These are phyloP conservation scores for Amphibalanus amphitrite DNA, from an alignment of 1,140 invertebrate species.

Conservation along the genomic window DNA sequence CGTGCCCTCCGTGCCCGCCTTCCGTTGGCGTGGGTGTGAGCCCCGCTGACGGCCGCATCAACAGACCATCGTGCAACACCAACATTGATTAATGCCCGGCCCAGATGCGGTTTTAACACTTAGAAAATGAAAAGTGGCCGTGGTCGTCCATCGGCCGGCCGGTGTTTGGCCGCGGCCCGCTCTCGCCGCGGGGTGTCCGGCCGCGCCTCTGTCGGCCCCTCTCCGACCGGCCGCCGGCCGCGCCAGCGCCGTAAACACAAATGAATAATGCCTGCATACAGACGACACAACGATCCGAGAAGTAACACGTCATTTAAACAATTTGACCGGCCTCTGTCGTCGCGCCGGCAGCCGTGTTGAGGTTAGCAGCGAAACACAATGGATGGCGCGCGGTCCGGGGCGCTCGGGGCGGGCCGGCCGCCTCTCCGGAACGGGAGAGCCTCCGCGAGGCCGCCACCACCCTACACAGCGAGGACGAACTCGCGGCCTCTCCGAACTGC, in stretches of 20 bases:
- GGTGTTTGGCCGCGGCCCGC: background rate
- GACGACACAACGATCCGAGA: constrained; percentile 1
- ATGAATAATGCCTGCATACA: background rate
- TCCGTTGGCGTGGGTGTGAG: background rate
- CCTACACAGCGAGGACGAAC: no score
- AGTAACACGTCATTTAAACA: background rate
- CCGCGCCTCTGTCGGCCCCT: background rate
- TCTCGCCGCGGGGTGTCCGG: no score
- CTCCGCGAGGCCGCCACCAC: no score
- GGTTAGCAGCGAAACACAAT: constrained; percentile 1
- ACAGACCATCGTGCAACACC: background rate
- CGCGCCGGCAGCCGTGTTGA: background rate
- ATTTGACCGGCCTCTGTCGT: background rate
- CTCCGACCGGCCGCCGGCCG: no score
- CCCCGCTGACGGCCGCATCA: background rate
- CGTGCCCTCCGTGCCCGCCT: no score
- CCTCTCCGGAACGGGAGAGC: no score
- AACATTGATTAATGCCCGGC: background rate
- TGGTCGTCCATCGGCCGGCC: no score
- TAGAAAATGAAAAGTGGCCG: background rate
- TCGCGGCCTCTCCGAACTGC: no score
- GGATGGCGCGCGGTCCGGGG: no score
- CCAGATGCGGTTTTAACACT: background rate
- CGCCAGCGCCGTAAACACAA: background rate
- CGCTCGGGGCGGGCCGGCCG: no score